phyloP scores from a whole-genome alignment of 2,888 invertebrate genomes.

The Piscicola geometra region DNA sequence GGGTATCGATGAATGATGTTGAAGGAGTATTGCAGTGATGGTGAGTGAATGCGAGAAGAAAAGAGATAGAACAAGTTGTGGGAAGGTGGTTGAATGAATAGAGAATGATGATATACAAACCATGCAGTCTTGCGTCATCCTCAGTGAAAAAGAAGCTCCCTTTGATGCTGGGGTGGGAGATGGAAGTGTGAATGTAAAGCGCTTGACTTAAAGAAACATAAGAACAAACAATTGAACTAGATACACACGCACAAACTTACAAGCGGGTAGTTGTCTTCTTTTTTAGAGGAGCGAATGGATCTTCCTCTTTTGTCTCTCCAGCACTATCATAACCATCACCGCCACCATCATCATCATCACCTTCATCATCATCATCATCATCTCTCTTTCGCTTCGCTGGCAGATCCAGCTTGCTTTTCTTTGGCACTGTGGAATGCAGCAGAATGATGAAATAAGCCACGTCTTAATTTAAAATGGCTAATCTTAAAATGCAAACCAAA shows the following conservation, averaged over 20 bases:
- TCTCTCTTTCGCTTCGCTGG: constrained; percentile 6
- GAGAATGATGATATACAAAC: not conserved
- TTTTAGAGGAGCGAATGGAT: constrained; percentile 4
- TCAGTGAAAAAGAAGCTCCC: constrained; percentile 4
- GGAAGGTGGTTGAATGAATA: too few species aligned
- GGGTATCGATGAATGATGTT: too few species aligned
- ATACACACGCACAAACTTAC: too few species aligned
- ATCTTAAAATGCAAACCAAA: too few species aligned
- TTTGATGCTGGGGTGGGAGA: not conserved
- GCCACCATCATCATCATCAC: not conserved
- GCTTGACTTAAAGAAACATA: too few species aligned
- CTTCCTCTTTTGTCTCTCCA: not conserved
- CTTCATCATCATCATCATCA: not conserved
- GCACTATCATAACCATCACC: not conserved
- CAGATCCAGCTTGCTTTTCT: not conserved
- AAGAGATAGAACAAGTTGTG: too few species aligned
- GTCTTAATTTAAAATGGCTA: too few species aligned
- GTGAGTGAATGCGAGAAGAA: too few species aligned
- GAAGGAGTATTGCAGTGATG: too few species aligned
- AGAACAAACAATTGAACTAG: too few species aligned
- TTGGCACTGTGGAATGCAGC: not conserved
- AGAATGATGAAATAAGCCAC: too few species aligned
- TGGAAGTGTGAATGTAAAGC: not conserved
- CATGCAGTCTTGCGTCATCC: not conserved
- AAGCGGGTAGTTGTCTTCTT: not conserved